Conservation (phyloP, 2,797 vertebrate species). For the Phataginus tricuspis region DNA sequence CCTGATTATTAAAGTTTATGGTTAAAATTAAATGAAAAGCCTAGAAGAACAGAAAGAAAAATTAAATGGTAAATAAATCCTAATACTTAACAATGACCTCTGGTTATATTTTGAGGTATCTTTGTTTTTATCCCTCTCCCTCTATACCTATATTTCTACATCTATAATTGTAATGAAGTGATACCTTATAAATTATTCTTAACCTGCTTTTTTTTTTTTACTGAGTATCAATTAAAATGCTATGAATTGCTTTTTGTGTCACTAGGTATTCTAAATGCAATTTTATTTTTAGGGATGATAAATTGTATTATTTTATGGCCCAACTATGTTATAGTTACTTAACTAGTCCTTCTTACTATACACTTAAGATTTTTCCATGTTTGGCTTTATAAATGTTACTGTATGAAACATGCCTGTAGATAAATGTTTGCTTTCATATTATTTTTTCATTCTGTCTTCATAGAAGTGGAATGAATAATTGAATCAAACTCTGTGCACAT, state of each 20-base stretch:
- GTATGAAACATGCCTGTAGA: background rate
- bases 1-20: background rate
- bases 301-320: background rate
- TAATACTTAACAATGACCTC: background rate
- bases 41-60: background rate
- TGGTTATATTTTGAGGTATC: background rate
- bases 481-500: background rate
- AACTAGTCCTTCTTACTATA: background rate
- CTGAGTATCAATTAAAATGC: background rate
- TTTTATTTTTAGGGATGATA: background rate
- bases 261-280: background rate
- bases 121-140: background rate
- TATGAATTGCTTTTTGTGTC: background rate
- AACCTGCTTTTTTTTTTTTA: background rate
- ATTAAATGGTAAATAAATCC: background rate
- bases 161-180: constrained; percentile 16
- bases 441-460: background rate
- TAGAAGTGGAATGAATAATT: background rate
- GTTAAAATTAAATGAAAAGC: background rate
- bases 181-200: background rate
- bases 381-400: background rate
- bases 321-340: background rate
- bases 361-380: background rate
- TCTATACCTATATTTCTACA: background rate
- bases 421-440: background rate